Conservation (phyloP, 2,113 vertebrate genomes). For the Apistogramma diplotaenia region DNA sequence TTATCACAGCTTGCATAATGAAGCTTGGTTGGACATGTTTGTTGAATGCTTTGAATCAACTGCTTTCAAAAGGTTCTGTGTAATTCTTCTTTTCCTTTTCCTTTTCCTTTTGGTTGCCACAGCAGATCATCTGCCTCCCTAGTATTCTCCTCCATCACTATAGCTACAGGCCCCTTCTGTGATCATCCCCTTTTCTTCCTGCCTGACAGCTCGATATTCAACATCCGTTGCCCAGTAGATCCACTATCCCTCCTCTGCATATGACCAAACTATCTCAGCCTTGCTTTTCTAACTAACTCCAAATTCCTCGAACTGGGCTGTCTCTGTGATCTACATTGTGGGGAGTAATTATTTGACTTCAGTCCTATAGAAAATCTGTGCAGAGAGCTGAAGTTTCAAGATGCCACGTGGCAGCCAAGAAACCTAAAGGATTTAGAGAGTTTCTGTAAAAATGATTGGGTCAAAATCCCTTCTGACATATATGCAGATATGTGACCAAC, state of each 20-base stretch:
- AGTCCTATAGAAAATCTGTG: not conserved
- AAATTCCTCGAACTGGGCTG: not conserved
- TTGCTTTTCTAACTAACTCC: too few relatives aligned
- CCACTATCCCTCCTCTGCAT: not conserved
- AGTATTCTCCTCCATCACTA: not conserved
- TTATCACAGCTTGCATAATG: too few relatives aligned
- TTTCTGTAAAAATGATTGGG: not conserved
- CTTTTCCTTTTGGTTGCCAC: not conserved
- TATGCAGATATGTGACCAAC: not conserved
- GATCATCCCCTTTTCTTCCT: not conserved
- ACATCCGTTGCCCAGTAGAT: not conserved
- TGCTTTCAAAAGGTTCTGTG: too few relatives aligned
- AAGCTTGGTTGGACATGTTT: too few relatives aligned
- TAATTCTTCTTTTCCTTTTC: not conserved
- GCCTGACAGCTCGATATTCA: not conserved
- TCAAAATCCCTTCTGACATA: not conserved
- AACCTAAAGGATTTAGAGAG: not conserved
- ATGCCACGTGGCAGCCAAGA: not conserved
- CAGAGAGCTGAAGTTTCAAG: not conserved
- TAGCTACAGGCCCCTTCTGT: not conserved
- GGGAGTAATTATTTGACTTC: not conserved
- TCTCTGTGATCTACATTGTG: not conserved
- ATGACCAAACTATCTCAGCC: not conserved
- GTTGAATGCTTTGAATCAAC: too few relatives aligned
- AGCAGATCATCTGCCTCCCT: not conserved